Evolutionary conservation across 2,797 vertebrate genomes (phyloP).

Genomic region (Chloroceryle inda): DNA sequence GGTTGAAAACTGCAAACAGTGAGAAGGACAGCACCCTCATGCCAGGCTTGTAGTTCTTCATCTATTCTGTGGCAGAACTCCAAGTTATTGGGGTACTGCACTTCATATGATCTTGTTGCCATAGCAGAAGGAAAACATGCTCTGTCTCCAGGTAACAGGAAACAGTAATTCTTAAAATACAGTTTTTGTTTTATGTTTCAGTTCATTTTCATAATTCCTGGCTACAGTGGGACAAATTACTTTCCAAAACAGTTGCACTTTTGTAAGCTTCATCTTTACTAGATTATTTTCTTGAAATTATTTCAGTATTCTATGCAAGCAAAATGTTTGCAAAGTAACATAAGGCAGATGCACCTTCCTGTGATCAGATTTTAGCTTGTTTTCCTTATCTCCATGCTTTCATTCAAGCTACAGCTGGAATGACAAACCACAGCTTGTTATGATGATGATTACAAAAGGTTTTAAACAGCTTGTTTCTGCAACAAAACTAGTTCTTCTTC

Average conservation of each 20-base stretch:
- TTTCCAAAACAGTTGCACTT: slow-evolving; percentile 39
- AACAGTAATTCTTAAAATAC: slow-evolving; percentile 69
- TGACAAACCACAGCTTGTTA: not conserved
- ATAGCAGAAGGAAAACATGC: slow-evolving; percentile 75
- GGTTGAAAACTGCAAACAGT: not conserved
- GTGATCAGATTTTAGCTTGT: not conserved
- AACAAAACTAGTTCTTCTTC: not conserved
- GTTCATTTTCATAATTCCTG: slow-evolving; percentile 65
- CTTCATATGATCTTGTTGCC: slow-evolving; percentile 64
- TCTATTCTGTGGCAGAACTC: slow-evolving; percentile 68
- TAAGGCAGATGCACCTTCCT: not conserved
- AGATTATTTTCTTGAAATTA: not conserved
- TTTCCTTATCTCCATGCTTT: not conserved
- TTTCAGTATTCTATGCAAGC: not conserved
- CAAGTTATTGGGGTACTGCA: slow-evolving; percentile 64
- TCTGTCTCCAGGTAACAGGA: slow-evolving; percentile 73
- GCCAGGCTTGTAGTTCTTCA: slow-evolving; percentile 35
- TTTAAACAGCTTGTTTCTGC: not conserved
- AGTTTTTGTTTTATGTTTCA: slow-evolving; percentile 62
- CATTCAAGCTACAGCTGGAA: not conserved
- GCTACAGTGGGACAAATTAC: not conserved
- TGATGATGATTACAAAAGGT: not conserved
- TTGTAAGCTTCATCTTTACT: not conserved
- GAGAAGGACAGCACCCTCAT: slow-evolving; percentile 15
- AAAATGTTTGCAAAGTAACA: not conserved